Conservation (phyloP, 2,113 vertebrate species). For the Circaetus gallicus region DNA sequence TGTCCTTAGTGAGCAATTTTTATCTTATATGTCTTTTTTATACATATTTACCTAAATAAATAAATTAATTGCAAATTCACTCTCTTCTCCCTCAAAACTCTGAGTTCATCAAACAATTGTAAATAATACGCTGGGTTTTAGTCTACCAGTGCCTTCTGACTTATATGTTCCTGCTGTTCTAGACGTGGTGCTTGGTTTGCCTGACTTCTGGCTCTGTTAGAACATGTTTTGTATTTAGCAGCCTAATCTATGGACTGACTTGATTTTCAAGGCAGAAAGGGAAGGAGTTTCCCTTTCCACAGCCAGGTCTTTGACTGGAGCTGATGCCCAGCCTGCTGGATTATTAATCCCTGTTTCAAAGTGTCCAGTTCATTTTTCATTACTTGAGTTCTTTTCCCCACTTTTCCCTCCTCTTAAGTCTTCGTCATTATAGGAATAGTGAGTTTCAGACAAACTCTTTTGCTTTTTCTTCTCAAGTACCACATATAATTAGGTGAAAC, state of each 20-base stretch:
- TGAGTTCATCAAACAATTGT: neutral
- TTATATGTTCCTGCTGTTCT: neutral
- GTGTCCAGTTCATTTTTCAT: neutral
- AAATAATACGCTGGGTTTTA: neutral
- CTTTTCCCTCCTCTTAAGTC: neutral
- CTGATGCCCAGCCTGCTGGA: neutral
- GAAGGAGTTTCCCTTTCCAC: neutral
- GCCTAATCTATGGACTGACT: neutral
- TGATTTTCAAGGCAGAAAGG: neutral
- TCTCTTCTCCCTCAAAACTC: neutral
- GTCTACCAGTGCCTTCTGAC: neutral
- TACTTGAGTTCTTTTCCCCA: neutral
- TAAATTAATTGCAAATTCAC: neutral
- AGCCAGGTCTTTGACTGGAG: neutral
- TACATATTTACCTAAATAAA: neutral
- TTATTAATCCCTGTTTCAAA: neutral
- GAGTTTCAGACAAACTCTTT: neutral
- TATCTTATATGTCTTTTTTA: neutral
- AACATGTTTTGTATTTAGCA: neutral
- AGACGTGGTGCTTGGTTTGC: neutral
- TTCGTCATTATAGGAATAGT: neutral
- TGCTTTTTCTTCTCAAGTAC: neutral
- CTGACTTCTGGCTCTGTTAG: neutral
- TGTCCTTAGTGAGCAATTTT: neutral
- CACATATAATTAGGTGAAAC: neutral